Conservation (phyloP, 2,113 vertebrate species). For the Actinemys pallida region DNA sequence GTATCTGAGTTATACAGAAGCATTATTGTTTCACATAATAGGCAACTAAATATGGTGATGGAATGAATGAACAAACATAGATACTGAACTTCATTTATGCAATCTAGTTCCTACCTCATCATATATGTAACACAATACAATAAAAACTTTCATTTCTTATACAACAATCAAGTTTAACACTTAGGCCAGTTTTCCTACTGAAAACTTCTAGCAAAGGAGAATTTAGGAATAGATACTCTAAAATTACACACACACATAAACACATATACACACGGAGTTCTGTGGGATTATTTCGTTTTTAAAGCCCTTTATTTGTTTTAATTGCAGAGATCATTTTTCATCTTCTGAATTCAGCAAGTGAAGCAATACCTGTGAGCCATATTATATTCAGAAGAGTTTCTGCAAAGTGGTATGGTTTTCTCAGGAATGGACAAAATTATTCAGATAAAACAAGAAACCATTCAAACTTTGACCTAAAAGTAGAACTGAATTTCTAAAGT, state of each 20-base stretch:
- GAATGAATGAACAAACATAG: constrained; percentile 60
- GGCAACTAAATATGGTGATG: constrained; percentile 60
- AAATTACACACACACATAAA: not conserved
- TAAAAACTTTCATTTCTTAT: constrained; percentile 59
- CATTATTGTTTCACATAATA: constrained; percentile 52
- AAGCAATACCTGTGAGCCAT: not conserved
- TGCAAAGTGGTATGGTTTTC: not conserved
- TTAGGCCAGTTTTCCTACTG: constrained; percentile 11
- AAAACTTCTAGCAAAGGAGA: constrained; percentile 33
- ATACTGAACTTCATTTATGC: constrained; percentile 57
- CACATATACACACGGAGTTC: not conserved
- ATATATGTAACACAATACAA: constrained; percentile 64
- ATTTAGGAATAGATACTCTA: constrained; percentile 53
- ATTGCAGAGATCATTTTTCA: not conserved
- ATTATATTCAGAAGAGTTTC: not conserved
- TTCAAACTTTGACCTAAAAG: not conserved
- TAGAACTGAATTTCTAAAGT: not conserved
- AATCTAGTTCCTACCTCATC: constrained; percentile 41
- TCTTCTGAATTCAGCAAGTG: not conserved
- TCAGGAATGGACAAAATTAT: not conserved
- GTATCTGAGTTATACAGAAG: constrained; percentile 36
- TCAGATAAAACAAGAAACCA: not conserved
- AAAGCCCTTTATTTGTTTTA: not conserved
- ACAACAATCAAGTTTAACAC: constrained; percentile 62
- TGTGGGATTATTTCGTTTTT: not conserved